Percentiles rank a stretch among this genome's conserved stretches.
Conservation (phyloP, 2,797 vertebrate species). For the Gallirallus australis region DNA sequence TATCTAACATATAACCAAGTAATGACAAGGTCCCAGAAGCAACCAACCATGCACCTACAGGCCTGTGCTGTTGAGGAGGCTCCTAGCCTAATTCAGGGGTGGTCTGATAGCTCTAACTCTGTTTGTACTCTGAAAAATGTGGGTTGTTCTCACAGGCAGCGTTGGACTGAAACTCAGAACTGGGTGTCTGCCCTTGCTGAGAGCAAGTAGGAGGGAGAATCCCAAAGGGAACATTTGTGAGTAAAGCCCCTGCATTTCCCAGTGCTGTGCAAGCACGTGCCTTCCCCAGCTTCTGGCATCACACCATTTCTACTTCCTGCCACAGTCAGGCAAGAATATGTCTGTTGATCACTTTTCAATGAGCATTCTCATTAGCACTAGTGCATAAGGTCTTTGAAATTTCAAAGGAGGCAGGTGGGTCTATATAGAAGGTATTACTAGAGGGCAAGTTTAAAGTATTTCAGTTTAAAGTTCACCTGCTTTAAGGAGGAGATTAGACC, state of each 20-base stretch:
- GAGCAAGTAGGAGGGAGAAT: constrained; percentile 26
- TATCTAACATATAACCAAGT: not conserved
- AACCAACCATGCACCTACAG: not conserved
- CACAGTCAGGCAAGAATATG: not conserved
- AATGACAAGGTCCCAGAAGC: not conserved
- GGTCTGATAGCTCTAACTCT: constrained; percentile 9
- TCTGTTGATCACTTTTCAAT: not conserved
- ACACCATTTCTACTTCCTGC: constrained; percentile 37
- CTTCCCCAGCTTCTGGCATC: constrained; percentile 33
- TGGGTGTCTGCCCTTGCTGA: not conserved
- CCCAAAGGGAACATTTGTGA: not conserved
- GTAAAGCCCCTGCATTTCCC: constrained; percentile 43
- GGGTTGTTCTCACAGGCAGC: constrained; percentile 41
- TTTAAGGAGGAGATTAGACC: not conserved
- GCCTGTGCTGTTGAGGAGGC: not conserved
- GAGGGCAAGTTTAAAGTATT: not conserved
- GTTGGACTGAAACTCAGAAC: constrained; percentile 13
- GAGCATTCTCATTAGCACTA: not conserved
- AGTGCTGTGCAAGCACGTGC: not conserved
- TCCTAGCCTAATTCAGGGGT: not conserved
- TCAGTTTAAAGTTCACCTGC: not conserved
- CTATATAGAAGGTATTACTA: not conserved
- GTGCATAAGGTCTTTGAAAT: not conserved
- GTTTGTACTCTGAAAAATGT: not conserved
- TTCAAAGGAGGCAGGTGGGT: not conserved